These are phyloP conservation scores for Erebia epiphron DNA, from an alignment of 2,888 invertebrate genomes.

Conservation along the genomic window DNA sequence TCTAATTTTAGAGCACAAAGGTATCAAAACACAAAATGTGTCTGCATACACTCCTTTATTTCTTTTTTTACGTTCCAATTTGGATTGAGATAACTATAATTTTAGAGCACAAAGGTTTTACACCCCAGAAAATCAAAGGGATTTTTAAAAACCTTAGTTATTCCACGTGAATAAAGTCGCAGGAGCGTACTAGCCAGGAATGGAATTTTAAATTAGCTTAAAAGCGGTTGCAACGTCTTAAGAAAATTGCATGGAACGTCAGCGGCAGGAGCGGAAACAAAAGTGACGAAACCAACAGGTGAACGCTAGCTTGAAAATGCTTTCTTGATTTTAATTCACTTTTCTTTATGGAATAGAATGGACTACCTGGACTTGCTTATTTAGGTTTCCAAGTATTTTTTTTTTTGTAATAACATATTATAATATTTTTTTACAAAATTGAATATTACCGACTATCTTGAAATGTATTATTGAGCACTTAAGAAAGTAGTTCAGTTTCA, in stretches of 20 bases:
- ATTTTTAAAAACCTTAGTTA: not conserved
- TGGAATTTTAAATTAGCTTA: constrained; percentile 1
- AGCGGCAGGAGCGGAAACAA: constrained; percentile 11
- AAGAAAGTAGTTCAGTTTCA: no score
- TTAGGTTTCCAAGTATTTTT: not conserved
- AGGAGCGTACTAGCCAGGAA: not conserved
- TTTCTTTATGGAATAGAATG: not conserved
- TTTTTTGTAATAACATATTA: not conserved
- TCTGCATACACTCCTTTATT: no score
- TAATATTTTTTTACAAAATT: not conserved
- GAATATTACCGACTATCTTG: no score
- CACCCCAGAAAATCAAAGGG: not conserved
- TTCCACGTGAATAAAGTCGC: not conserved
- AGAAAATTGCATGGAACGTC: constrained; percentile 16
- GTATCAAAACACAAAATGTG: no score
- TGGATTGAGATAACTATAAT: no score
- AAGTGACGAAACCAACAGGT: constrained; percentile 18
- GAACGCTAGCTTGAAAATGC: constrained; percentile 6
- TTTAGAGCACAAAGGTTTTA: no score
- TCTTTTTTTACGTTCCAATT: no score
- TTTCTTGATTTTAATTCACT: constrained; percentile 1
- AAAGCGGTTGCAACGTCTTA: not conserved
- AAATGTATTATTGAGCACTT: no score
- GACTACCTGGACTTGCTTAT: not conserved
- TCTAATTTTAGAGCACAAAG: no score